Conservation (phyloP, 2,888 invertebrate species). For the Macropis europaea region DNA sequence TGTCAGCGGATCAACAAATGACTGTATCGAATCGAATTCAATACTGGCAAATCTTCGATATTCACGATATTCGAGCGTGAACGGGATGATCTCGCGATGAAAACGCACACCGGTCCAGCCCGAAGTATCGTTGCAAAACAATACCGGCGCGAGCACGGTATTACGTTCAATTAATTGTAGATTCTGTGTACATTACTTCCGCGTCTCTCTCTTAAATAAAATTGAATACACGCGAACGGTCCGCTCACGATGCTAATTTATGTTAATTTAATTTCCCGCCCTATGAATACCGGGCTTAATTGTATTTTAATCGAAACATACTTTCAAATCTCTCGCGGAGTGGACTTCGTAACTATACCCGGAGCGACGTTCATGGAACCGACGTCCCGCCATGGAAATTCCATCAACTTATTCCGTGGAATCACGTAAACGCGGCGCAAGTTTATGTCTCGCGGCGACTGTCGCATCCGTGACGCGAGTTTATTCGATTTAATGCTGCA, state of each 20-base stretch:
- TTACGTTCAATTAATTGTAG: conserved; percentile 29
- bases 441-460: neutral
- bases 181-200: conserved; percentile 6
- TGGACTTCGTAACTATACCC: neutral
- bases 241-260: conserved; percentile 34
- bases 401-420: neutral
- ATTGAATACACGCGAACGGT: conserved; percentile 16
- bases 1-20: no score
- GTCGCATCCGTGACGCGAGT: neutral
- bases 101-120: neutral
- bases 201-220: conserved; percentile 24
- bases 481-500: neutral
- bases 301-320: conserved; percentile 47
- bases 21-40: no score
- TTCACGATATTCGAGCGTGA: neutral
- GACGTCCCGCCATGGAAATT: conserved; percentile 7
- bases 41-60: no score
- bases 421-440: neutral
- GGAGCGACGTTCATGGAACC: conserved; percentile 3
- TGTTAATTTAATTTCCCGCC: conserved; percentile 41
- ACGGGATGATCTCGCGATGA: neutral
- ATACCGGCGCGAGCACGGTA: neutral
- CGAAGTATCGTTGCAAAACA: neutral
- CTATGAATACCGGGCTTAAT: conserved; percentile 32
- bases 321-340: conserved; percentile 10